Percentiles rank a stretch among this genome's conserved stretches.
Evolutionary conservation across 2,888 invertebrate genomes (phyloP).

Genomic region (Empis stercorea): DNA sequence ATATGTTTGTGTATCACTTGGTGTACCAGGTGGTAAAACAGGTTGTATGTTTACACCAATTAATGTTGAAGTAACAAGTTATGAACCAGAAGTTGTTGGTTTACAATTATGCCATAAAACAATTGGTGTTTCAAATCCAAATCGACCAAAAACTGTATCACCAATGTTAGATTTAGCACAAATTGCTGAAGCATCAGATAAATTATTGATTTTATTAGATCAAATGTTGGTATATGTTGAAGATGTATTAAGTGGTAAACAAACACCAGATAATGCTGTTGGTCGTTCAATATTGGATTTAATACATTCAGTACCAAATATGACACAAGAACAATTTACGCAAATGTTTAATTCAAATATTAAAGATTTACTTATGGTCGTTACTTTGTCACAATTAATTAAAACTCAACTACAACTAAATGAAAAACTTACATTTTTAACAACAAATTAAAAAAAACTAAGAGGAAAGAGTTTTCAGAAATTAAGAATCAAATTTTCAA

Average conservation of each 20-base stretch:
- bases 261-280: constrained; percentile 69
- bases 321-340: constrained; percentile 80
- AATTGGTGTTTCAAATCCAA: constrained; percentile 41
- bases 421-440: constrained; percentile 83
- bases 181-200: constrained; percentile 71
- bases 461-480: no score
- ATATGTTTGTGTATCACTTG: constrained; percentile 83
- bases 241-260: constrained; percentile 72
- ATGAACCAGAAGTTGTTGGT: constrained; percentile 81
- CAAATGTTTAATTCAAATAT: constrained; percentile 92
- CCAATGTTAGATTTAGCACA: constrained; percentile 63
- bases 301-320: constrained; percentile 83
- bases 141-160: constrained; percentile 48
- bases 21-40: constrained; percentile 84
- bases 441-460: constrained; percentile 47
- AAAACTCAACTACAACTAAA: constrained; percentile 93
- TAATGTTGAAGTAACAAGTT: constrained; percentile 73
- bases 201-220: constrained; percentile 63
- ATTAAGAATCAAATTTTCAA: constrained; percentile 1
- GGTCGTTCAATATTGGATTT: constrained; percentile 84
- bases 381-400: constrained; percentile 88
- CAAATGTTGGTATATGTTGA: constrained; percentile 77
- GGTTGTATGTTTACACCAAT: constrained; percentile 97
- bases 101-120: constrained; percentile 76
- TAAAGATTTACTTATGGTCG: constrained; percentile 95